Evolutionary conservation across 1,140 invertebrate genomes (phyloP).

Genomic region (Oncopeltus fasciatus): DNA sequence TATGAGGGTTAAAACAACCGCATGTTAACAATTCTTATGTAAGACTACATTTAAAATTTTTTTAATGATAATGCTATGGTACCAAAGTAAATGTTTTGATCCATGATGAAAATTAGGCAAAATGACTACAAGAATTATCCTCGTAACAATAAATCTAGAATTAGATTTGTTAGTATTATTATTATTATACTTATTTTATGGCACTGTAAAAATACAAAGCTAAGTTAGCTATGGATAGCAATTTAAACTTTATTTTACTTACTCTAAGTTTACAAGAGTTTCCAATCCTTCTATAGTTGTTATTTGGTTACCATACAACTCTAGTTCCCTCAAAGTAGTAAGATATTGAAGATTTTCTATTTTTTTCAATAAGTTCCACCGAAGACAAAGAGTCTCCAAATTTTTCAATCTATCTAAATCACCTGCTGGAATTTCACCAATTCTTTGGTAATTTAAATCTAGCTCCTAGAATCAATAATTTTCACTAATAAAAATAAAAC

Average conservation of each 20-base stretch:
- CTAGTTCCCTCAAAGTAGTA: constrained; percentile 65
- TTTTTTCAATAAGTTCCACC: constrained; percentile 90
- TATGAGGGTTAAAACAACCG: too few species aligned
- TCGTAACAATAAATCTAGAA: too few species aligned
- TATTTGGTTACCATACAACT: constrained; percentile 95
- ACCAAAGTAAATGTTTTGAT: too few species aligned
- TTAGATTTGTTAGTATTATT: too few species aligned
- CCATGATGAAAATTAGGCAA: too few species aligned
- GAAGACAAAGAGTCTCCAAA: constrained; percentile 66
- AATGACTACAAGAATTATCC: too few species aligned
- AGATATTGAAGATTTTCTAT: constrained; percentile 75
- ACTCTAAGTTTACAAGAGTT: constrained; percentile 76
- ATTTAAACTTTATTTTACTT: constrained; percentile 40
- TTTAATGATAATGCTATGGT: too few species aligned
- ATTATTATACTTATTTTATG: too few species aligned
- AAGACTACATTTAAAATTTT: too few species aligned
- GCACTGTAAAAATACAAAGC: too few species aligned
- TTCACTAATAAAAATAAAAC: not conserved
- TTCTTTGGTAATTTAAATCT: constrained; percentile 77
- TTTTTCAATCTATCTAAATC: constrained; percentile 59
- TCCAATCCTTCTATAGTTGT: constrained; percentile 78
- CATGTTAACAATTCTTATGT: too few species aligned
- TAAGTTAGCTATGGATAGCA: too few species aligned
- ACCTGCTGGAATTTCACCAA: constrained; percentile 55
- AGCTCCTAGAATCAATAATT: constrained; percentile 42